Evolutionary conservation across 2,888 invertebrate genomes (phyloP), one percentile per base, ranked within the genome.

Genomic region (Hylaea fasciaria): DNA sequence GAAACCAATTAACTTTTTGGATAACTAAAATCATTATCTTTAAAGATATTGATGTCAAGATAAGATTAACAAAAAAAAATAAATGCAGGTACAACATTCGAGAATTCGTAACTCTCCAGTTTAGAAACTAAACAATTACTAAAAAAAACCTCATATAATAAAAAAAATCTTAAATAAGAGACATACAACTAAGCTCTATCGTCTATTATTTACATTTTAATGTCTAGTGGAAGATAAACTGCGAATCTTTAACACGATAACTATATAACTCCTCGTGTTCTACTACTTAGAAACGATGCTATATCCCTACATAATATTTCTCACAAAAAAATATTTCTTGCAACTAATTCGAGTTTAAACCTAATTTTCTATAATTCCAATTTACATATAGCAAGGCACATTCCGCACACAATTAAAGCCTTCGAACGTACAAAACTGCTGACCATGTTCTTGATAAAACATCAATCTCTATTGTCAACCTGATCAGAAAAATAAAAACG

Each of bases 21-120:
- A 76, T 81, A 86, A 86, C 87, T 87, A 85, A 88, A 66, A 86
- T 78, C 83, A 83, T 85, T 84, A 88, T 82, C 83, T 85, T 87
- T 86, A 86, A 66, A 70, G 70, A 88, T 87, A 89, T 88, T 88
- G 88, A 91, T 89, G 91, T 89, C 91, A 90, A 91, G 82, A 78
- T 82, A 82, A 82, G 86, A 87, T 84, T 85, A 89, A 89, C 85
- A 88, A 89, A 90, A 85, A 83, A 85, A 86, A 86, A 88, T 89
- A 92, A 92, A 93, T 92, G 92, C 93, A 93, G 93, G 93, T 93
- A 93, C 93, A 92, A 90, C 87, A 92, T 91, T 92, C 92, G 92
- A 93, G 92, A 91, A 92, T 89, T 83, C 81, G 81, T 85, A 87
- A 88, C 91, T 92, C 88, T 91, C 89, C 86, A 87, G 85, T 88